These are phyloP conservation scores for Cheilosia urbana DNA, from an alignment of 2,888 invertebrate species.

Conservation along the genomic window DNA sequence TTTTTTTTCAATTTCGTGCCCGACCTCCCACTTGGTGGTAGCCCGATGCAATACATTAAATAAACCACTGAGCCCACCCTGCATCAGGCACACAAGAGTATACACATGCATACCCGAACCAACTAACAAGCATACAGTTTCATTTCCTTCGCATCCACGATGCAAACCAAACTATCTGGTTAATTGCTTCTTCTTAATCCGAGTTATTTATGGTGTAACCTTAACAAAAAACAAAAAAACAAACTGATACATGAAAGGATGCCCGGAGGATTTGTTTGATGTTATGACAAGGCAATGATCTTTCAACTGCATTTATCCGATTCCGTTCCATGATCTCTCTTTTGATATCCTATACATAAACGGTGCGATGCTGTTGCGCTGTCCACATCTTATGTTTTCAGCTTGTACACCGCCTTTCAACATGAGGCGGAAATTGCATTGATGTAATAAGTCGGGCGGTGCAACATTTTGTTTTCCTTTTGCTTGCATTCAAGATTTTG, in stretches of 20 bases:
- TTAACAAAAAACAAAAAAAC: neutral
- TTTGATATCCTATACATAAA: constrained; percentile 21
- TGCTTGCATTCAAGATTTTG: constrained; percentile 5
- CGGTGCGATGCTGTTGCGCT: neutral
- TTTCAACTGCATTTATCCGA: constrained; percentile 37
- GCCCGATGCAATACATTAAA: too few relatives aligned
- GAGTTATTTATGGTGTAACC: constrained; percentile 10
- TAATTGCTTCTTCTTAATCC: constrained; percentile 19
- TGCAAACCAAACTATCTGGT: constrained; percentile 6
- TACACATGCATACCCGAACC: too few relatives aligned
- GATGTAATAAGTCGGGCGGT: constrained; percentile 18
- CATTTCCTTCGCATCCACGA: neutral
- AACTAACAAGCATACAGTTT: neutral
- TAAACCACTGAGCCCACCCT: too few relatives aligned
- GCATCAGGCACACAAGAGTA: neutral
- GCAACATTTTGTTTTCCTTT: constrained; percentile 10
- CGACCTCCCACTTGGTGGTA: too few relatives aligned
- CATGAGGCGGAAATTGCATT: constrained; percentile 22
- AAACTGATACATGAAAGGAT: constrained; percentile 5
- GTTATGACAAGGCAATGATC: constrained; percentile 29
- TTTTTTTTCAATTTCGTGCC: too few relatives aligned
- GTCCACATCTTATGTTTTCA: neutral
- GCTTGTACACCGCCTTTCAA: neutral
- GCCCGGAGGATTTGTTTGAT: constrained; percentile 3
- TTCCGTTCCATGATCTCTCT: constrained; percentile 26